These are phyloP conservation scores for Hyphantria cunea DNA, from an alignment of 1,140 invertebrate species.

Conservation along the genomic window DNA sequence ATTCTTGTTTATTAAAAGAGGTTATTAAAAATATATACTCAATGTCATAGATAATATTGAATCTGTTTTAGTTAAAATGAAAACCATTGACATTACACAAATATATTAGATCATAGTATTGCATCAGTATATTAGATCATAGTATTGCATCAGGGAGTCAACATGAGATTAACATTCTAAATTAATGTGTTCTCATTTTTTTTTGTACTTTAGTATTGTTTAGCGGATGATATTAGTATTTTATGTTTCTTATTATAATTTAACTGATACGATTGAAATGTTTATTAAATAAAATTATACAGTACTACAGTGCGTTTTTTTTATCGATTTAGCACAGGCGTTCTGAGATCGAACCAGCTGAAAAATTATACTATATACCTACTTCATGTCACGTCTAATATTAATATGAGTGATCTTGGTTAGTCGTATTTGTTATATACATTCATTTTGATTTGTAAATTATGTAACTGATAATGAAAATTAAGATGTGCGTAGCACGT, in stretches of 20 bases:
- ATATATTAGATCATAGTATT: constrained; percentile 14
- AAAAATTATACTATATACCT: too few species aligned
- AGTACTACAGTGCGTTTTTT: neutral
- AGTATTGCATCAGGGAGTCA: constrained; percentile 13
- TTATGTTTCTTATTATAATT: constrained; percentile 27
- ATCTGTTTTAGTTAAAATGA: neutral
- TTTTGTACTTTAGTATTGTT: constrained; percentile 23
- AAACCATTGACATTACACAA: constrained; percentile 9
- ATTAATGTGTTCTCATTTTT: constrained; percentile 27
- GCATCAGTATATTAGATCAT: constrained; percentile 15
- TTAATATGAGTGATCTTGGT: too few species aligned
- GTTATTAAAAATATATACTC: too few species aligned
- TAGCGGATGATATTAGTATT: constrained; percentile 18
- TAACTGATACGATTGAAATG: constrained; percentile 18
- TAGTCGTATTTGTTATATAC: too few species aligned
- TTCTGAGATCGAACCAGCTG: too few species aligned
- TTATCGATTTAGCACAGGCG: neutral
- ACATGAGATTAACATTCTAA: constrained; percentile 15
- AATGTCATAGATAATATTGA: too few species aligned
- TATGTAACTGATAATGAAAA: too few species aligned
- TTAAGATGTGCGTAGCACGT: too few species aligned
- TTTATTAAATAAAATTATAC: constrained; percentile 29
- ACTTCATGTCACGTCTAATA: too few species aligned
- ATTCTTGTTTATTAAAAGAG: too few species aligned
- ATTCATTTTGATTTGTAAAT: too few species aligned